Evolutionary conservation across 2,113 vertebrate species (phyloP), one percentile per base, ranked within the genome.

Genomic region (Heliornis fulica): DNA sequence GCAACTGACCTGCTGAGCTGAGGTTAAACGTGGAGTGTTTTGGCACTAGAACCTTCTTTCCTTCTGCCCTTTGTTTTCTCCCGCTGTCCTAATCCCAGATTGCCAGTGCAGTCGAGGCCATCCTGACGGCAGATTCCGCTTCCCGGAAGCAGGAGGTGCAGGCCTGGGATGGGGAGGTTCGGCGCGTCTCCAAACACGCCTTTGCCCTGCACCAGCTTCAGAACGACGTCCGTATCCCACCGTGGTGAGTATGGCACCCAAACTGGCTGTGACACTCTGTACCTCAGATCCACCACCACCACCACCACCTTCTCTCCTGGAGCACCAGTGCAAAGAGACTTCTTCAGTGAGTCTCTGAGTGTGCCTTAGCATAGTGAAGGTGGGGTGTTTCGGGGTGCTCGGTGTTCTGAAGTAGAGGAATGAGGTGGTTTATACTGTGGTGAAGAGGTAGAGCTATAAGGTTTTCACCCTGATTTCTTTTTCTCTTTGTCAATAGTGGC

Each of bases 161-260:
- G 84, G 99, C 99, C 41, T 99, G 99, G 99, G 99, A 99, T 22
- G 99, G 99, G 66, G 99, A 99, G 83, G 98, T 99, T 65, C 98
- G 99, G 11, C 99, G 99, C 94, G 99, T 99, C 94, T 99, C 99
- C 23, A 98, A 98, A 91, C 98, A 99, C 2, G 99, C 99, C 10
- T 98, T 98, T 90, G 98, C 98, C 54, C 98, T 99, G 71, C 99
- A 99, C 93, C 99, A 99, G 84, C 98, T 99, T 17, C 99, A 99
- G 97, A 99, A 99, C 2, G 99, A 98, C 25, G 81, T 99, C 93
- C 99, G 99, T 90, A 99, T 99, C 95, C 99, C 99, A 54, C 99
- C 99, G 0, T 99, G 99, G 99, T 99, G 92, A 98, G 98, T 91
- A 36, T 6, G n/a, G 17, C 7, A 8, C 81, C 45, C 63, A 19